These are phyloP conservation scores for Crocidura indochinensis DNA, from an alignment of 2,797 vertebrate genomes.

Conservation along the genomic window DNA sequence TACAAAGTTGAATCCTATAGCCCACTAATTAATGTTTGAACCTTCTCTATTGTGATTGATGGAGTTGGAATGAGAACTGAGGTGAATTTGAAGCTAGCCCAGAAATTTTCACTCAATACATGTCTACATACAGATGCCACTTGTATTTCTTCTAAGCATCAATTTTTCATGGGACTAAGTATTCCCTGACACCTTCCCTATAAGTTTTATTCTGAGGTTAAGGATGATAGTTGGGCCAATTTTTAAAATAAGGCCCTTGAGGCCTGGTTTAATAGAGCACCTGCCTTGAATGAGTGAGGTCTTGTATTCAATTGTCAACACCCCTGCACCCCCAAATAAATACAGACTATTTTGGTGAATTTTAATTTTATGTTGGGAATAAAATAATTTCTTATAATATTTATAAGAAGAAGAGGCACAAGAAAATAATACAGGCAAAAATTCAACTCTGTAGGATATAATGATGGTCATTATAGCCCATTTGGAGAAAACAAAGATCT, in stretches of 20 bases:
- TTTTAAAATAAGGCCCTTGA: background rate
- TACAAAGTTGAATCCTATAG: too few relatives aligned
- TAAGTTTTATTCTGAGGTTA: background rate
- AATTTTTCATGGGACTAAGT: background rate
- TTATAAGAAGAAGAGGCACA: background rate
- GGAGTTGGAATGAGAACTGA: too few relatives aligned
- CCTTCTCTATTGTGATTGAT: too few relatives aligned
- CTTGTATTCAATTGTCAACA: too few relatives aligned
- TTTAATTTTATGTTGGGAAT: background rate
- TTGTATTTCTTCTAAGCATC: too few relatives aligned
- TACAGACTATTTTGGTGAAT: background rate
- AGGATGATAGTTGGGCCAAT: background rate
- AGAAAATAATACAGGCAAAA: background rate
- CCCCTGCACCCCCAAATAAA: too few relatives aligned
- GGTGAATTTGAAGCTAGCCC: too few relatives aligned
- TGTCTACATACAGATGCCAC: too few relatives aligned
- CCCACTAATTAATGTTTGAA: too few relatives aligned
- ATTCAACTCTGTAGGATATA: background rate
- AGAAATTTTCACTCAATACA: too few relatives aligned
- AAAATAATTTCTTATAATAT: background rate
- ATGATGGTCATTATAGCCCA: accelerated
- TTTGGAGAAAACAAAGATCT: background rate
- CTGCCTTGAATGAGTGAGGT: too few relatives aligned
- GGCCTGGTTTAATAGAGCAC: too few relatives aligned
- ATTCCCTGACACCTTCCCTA: background rate